phyloP scores from a whole-genome alignment of 35 echinoderm and acorn worm genomes.

The Ophioderma brevispina region DNA sequence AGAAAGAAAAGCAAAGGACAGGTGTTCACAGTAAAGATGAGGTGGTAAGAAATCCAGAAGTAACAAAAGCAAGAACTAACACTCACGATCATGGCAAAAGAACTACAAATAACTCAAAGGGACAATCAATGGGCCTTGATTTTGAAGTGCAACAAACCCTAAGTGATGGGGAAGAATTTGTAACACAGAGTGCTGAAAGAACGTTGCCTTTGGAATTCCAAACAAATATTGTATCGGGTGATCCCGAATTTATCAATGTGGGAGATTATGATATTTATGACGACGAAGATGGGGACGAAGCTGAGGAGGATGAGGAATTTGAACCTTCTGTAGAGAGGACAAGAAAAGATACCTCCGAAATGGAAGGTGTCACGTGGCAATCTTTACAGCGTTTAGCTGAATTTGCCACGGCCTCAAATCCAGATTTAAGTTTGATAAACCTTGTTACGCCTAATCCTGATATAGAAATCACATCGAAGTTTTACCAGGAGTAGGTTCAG shows the following conservation, averaged over 20 bases:
- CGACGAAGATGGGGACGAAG: conserved; percentile 39
- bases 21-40: neutral
- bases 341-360: conserved; percentile 42
- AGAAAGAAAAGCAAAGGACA: neutral
- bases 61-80: neutral
- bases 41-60: neutral
- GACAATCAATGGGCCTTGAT: neutral
- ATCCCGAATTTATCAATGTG: neutral
- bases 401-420: conserved; percentile 37
- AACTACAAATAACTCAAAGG: neutral
- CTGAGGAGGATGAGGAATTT: conserved; percentile 19
- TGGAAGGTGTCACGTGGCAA: conserved; percentile 13
- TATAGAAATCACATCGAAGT: conserved; percentile 73
- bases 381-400: conserved; percentile 40
- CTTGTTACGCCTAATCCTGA: conserved; percentile 58
- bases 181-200: neutral
- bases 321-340: conserved; percentile 16
- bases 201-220: neutral
- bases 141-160: neutral
- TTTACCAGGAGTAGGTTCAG: conserved; percentile 6
- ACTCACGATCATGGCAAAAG: neutral
- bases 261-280: conserved; percentile 57
- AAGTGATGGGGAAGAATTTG: neutral
- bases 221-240: neutral
- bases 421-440: conserved; percentile 51